These are phyloP conservation scores for Sylvia atricapilla DNA, from an alignment of 2,113 vertebrate species.

Conservation along the genomic window DNA sequence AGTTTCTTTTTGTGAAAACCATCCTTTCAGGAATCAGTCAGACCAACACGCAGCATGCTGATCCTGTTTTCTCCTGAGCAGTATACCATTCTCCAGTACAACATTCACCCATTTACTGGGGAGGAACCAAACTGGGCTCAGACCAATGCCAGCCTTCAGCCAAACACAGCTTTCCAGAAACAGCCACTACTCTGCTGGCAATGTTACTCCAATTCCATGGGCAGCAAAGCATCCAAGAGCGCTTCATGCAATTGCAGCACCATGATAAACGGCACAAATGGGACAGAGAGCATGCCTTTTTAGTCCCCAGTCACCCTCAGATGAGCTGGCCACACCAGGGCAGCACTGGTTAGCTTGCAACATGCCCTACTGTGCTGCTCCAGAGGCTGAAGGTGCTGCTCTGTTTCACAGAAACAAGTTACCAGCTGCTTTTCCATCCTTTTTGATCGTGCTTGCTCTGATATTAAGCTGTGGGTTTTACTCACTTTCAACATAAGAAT, in stretches of 20 bases:
- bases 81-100: background rate
- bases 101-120: background rate
- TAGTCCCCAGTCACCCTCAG: background rate
- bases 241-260: background rate
- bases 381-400: background rate
- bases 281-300: background rate
- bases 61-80: background rate
- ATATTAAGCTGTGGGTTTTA: background rate
- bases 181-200: background rate
- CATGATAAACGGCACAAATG: accelerated
- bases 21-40: background rate
- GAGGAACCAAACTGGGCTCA: background rate
- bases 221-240: background rate
- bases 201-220: accelerated
- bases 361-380: accelerated
- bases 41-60: background rate
- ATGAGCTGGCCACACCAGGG: background rate
- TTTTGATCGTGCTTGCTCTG: accelerated
- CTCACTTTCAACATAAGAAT: background rate
- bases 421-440: background rate
- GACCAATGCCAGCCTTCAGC: background rate
- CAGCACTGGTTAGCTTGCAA: background rate
- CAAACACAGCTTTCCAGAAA: background rate
- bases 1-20: background rate
- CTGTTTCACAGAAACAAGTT: accelerated